Evolutionary conservation across 1,140 invertebrate genomes (phyloP), one percentile per base, ranked within the genome.

Genomic region (Penaeus chinensis): DNA sequence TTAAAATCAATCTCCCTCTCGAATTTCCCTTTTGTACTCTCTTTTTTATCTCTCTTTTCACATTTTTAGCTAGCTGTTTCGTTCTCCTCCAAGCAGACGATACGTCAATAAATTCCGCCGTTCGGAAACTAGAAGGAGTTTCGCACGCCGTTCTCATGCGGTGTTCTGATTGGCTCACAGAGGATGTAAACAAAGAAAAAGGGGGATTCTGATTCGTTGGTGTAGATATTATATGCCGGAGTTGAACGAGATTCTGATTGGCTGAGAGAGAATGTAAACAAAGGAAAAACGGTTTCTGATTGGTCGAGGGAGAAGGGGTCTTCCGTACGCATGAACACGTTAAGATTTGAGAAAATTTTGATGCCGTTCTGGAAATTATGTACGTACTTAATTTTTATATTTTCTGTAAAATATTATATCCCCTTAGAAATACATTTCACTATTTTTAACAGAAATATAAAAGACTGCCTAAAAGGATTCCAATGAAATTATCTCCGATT

Each of bases 81-180:
- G 54, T 54, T 54, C 54, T 54, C 19, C 11, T 47, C 16, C 42
- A 42, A 82, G 85, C 85, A 87, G 85, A 87, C 85, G 85, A 87
- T 82, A 87, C 85, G 74, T 87, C 85, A 87, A 87, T 87, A 87
- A 82, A 87, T 87, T 87, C 85, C 85, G 54, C 60, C 85, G 66
- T 47, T 42, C 61, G 66, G 54, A 37, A 82, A 63, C 42, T 42
- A 32, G 27, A 20, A 69, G 42, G 54, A 65, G 24, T 3, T 20
- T 13, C 61, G 32, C 32, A 27, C 5, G 20, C 16, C 2, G 27
- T 20, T 62, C 22, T 2, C 11, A 85, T 4, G 18, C 71, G 24
- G 20, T 0, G 84, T 85, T 85, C 62, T 85, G 60, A 85, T 85
- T 85, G 84, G 84, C 42, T 60, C 5, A 19, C 0, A 54, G 7